Conservation (phyloP, 2,888 invertebrate species). For the Drosophila yooni region DNA sequence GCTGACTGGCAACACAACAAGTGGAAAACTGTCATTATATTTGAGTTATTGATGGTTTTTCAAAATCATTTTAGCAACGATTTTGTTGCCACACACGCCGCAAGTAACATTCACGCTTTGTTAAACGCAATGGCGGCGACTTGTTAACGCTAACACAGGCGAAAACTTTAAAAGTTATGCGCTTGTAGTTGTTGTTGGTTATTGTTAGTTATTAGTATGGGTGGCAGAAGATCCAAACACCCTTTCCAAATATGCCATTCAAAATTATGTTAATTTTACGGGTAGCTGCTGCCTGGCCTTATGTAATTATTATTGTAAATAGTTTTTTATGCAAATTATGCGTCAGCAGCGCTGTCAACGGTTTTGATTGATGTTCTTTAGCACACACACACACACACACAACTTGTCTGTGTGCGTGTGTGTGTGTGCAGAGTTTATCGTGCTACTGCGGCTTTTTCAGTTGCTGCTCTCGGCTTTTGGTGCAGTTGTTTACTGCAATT, state of each 20-base stretch:
- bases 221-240: slow-evolving; percentile 34
- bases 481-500: slow-evolving; percentile 68
- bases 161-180: slow-evolving; percentile 59
- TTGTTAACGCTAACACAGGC: slow-evolving; percentile 72
- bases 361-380: slow-evolving; percentile 66
- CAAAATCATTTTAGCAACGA: slow-evolving; percentile 76
- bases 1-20: slow-evolving; percentile 62
- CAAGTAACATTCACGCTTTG: slow-evolving; percentile 72
- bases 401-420: slow-evolving; percentile 14
- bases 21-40: slow-evolving; percentile 80
- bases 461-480: slow-evolving; percentile 36
- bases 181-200: slow-evolving; percentile 1
- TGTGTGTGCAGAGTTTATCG: slow-evolving; percentile 8
- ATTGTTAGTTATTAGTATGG: slow-evolving; percentile 14
- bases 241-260: slow-evolving; percentile 59
- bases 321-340: slow-evolving; percentile 72
- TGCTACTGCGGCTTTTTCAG: slow-evolving; percentile 18
- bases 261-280: slow-evolving; percentile 73
- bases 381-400: slow-evolving; percentile 1
- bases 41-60: slow-evolving; percentile 81
- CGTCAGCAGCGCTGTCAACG: slow-evolving; percentile 61
- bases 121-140: slow-evolving; percentile 67
- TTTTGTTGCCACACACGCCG: slow-evolving; percentile 46
- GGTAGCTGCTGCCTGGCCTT: slow-evolving; percentile 18
- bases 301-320: slow-evolving; percentile 77